phyloP scores from a whole-genome alignment of 2,888 invertebrate species.

The Petrolisthes cinctipes region DNA sequence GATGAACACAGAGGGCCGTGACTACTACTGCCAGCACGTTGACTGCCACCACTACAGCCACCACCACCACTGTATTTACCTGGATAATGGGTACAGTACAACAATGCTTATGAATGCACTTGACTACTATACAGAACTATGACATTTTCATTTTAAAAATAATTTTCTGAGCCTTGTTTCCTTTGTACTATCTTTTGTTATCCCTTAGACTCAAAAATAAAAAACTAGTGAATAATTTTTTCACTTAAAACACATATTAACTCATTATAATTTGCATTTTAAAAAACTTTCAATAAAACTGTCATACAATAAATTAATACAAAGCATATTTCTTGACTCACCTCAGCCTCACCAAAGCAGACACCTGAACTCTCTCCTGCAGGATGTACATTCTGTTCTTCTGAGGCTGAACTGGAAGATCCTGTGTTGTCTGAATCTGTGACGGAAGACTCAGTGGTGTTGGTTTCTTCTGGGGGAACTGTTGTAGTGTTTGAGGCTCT shows the following conservation, averaged over 20 bases:
- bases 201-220: neutral
- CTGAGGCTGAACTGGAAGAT: neutral
- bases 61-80: constrained; percentile 42
- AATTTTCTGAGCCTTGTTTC: neutral
- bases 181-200: neutral
- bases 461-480: neutral
- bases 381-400: too few species aligned
- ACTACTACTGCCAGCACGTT: constrained; percentile 41
- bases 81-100: neutral
- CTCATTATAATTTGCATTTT: too few species aligned
- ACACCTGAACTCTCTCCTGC: neutral
- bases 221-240: too few species aligned
- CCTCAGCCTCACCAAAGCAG: neutral
- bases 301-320: neutral
- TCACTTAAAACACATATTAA: too few species aligned
- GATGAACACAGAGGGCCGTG: constrained; percentile 49
- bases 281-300: neutral
- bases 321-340: neutral
- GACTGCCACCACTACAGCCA: constrained; percentile 42
- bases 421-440: neutral
- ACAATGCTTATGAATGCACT: neutral
- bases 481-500: neutral
- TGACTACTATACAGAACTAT: neutral
- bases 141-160: neutral
- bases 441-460: neutral